A percentile compares a stretch with the other conserved stretches of the same genome.
Conservation (phyloP, 2,113 vertebrate species). For the Oncorhynchus masou region DNA sequence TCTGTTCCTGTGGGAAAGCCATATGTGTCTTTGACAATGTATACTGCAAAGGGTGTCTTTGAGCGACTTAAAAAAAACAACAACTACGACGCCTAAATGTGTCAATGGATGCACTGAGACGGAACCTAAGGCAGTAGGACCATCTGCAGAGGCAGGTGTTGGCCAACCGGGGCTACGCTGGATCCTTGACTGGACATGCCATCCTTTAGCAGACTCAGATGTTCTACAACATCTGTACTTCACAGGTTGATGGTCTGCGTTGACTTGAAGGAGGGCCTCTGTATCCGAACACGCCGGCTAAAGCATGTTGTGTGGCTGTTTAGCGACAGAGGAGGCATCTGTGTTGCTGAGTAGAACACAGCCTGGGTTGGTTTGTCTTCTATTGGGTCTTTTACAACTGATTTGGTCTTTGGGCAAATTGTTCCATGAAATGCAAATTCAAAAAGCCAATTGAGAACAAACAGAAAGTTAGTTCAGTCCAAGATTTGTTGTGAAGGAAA, state of each 20-base stretch:
- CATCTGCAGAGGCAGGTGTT: slow-evolving; percentile 68
- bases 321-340: background rate
- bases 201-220: slow-evolving; percentile 52
- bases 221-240: slow-evolving; percentile 63
- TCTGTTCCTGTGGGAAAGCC: slow-evolving; percentile 35
- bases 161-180: slow-evolving; percentile 50
- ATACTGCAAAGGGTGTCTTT: slow-evolving; percentile 29
- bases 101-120: slow-evolving; percentile 44
- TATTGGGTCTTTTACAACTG: background rate
- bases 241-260: slow-evolving; percentile 31
- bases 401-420: background rate
- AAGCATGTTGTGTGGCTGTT: background rate
- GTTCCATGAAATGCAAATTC: background rate
- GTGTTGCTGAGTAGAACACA: background rate
- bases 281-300: background rate
- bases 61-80: slow-evolving; percentile 11
- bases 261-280: slow-evolving; percentile 41
- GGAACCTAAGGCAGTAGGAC: slow-evolving; percentile 47
- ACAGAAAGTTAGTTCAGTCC: background rate
- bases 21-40: slow-evolving; percentile 60
- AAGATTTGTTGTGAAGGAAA: background rate
- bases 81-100: background rate
- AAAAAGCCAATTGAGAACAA: background rate
- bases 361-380: background rate
- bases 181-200: slow-evolving; percentile 62